Evolutionary conservation across 1,140 invertebrate species (phyloP).

Genomic region (Apis mellifera): DNA sequence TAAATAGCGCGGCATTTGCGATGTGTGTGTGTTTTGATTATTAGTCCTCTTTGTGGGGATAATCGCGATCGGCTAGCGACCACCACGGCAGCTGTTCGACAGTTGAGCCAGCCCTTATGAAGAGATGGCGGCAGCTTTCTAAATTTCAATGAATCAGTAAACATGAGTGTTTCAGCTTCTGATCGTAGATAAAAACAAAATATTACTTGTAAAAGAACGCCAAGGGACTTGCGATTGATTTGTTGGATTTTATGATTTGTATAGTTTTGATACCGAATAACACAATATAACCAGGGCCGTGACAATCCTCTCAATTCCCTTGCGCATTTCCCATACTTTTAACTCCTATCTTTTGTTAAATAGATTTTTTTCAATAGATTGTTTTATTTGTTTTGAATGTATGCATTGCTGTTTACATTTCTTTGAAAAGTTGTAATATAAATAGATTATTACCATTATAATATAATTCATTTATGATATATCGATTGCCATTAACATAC

Average conservation of each 20-base stretch:
- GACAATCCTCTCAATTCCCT: conserved; percentile 30
- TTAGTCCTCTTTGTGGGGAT: conserved; percentile 66
- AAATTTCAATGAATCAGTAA: conserved; percentile 36
- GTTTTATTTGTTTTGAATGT: background rate
- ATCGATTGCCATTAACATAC: conserved; percentile 2
- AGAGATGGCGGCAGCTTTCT: conserved; percentile 68
- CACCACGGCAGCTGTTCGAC: conserved; percentile 72
- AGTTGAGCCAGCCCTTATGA: conserved; percentile 62
- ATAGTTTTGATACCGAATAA: conserved; percentile 59
- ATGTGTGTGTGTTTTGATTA: conserved; percentile 59
- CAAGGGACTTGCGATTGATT: conserved; percentile 35
- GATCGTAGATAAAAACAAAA: conserved; percentile 1
- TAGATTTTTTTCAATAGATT: background rate
- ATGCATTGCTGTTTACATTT: background rate
- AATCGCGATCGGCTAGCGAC: conserved; percentile 61
- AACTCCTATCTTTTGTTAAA: conserved; percentile 5
- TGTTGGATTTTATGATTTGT: conserved; percentile 50
- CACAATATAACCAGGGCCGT: conserved; percentile 63
- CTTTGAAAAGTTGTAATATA: background rate
- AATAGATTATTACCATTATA: background rate
- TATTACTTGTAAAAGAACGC: background rate
- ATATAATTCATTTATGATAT: background rate
- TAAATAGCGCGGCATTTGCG: conserved; percentile 71
- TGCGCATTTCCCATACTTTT: conserved; percentile 7
- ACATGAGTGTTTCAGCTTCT: background rate